Conservation (phyloP, 2,888 invertebrate genomes). For the Doris montereyensis region DNA sequence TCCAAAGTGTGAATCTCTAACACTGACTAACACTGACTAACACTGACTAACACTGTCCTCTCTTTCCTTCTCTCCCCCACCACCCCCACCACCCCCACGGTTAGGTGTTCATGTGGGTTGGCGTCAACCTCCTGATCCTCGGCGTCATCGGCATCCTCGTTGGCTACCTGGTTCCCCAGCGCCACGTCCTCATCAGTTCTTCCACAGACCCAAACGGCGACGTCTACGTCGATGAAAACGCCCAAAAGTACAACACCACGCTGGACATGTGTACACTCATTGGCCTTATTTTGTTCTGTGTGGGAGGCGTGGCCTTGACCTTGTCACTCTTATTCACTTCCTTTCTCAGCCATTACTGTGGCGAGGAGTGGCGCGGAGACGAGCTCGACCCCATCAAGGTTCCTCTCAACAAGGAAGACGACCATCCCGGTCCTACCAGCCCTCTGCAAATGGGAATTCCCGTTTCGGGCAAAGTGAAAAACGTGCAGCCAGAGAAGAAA, state of each 20-base stretch:
- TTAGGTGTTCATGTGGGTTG: constrained; percentile 73
- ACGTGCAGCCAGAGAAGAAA: constrained; percentile 70
- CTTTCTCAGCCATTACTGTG: constrained; percentile 72
- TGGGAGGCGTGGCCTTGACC: constrained; percentile 74
- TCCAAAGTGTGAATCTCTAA: too few species aligned
- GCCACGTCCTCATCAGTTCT: constrained; percentile 33
- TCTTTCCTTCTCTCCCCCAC: not conserved
- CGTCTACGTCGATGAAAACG: constrained; percentile 69
- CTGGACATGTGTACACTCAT: constrained; percentile 74
- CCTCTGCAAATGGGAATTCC: constrained; percentile 70
- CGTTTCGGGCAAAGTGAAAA: constrained; percentile 67
- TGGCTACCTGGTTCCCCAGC: constrained; percentile 74
- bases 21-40: too few species aligned
- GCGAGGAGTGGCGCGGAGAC: constrained; percentile 61
- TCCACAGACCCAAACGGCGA: constrained; percentile 37
- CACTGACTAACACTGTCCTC: not conserved
- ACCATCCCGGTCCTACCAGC: constrained; percentile 57
- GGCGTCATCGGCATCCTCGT: constrained; percentile 75
- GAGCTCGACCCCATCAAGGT: constrained; percentile 61
- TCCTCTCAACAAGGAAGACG: constrained; percentile 44
- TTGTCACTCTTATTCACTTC: constrained; percentile 74
- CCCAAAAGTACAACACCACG: constrained; percentile 73
- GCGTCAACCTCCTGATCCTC: constrained; percentile 74
- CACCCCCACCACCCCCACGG: too few species aligned
- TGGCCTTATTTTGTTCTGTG: constrained; percentile 74